Conservation (phyloP, 2,113 vertebrate genomes). For the Indicator maculatus region DNA sequence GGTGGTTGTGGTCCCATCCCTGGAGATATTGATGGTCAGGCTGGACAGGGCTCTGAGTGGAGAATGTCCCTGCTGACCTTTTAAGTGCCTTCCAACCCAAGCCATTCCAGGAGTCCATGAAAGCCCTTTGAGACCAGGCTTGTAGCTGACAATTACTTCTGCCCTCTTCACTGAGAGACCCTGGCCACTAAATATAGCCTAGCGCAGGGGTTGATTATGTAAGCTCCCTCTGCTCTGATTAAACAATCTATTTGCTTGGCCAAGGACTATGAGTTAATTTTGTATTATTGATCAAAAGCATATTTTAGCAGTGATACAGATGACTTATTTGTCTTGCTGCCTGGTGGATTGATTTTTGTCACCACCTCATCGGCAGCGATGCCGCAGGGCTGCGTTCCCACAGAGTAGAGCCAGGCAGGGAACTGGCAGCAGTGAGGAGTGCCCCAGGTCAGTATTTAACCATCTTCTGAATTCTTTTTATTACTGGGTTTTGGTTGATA, state of each 20-base stretch:
- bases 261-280: conserved; percentile 46
- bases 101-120: too few relatives aligned
- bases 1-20: too few relatives aligned
- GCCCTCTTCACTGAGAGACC: neutral
- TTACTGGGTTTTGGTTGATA: neutral
- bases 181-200: conserved; percentile 42
- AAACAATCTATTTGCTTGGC: conserved; percentile 66
- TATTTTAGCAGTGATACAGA: conserved; percentile 51
- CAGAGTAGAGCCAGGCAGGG: neutral
- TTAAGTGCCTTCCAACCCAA: too few relatives aligned
- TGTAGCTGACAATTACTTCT: conserved; percentile 23
- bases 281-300: conserved; percentile 54
- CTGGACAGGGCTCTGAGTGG: too few relatives aligned
- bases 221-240: conserved; percentile 42
- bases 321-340: conserved; percentile 54
- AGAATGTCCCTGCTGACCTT: too few relatives aligned
- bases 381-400: fast-evolving
- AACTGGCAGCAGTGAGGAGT: neutral
- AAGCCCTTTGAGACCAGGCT: neutral
- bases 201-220: neutral
- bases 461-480: neutral
- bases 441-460: neutral
- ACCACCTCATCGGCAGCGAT: neutral
- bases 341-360: conserved; percentile 61
- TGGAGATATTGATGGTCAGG: too few relatives aligned